Base-by-base conservation (phyloP, 2,113 vertebrate genomes). In the Hippopotamus amphibius region DNA sequence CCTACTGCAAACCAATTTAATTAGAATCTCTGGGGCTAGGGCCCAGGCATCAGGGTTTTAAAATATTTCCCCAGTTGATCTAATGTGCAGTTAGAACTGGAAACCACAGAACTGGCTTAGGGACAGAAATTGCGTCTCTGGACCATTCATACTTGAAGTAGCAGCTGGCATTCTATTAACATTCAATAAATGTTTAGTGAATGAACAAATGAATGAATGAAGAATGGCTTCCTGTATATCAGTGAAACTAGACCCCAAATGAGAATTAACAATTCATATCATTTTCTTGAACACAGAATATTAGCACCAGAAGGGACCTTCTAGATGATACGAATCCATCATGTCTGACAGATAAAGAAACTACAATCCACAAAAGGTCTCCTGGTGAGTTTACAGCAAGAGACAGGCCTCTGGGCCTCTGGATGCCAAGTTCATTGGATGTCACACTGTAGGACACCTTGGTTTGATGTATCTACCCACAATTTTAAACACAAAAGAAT, bases 261-360 rank as follows among this genome's bases (percentile, higher is more conserved):
- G 87, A 63, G 72, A 96, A 95, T 92, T 65, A 92, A 92, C 74
- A 93, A 93, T 80, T 97, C 59, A 71, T 76, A 79, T 87, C 74
- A 93, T 93, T 96, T 97, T 93, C 83, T 96, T 93, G 68, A 97
- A 93, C 90, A 90, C 15, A 71, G 80, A 68, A 74, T 95, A 72
- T 96, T 93, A 90, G 68, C 53, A 84, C 74, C 59, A 57, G 90
- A 85, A 87, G 59, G 65, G 57, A 97, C 74, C 85, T 95, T 88
- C 1, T 0, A 48, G 87, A 84, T 71, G 50, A 79, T 6, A 80
- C 24, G 96, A 46, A 91, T 89, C 93, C 74, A 97, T 97, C 93
- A 96, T 48, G 30, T 76, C 69, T 97, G 96, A 97, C 88, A 95
- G 57, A 74, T 71, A 68, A 90, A 87, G 91, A 91, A 77, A 83